phyloP scores from a whole-genome alignment of 2,888 invertebrate species.

The Cheilosia soror region DNA sequence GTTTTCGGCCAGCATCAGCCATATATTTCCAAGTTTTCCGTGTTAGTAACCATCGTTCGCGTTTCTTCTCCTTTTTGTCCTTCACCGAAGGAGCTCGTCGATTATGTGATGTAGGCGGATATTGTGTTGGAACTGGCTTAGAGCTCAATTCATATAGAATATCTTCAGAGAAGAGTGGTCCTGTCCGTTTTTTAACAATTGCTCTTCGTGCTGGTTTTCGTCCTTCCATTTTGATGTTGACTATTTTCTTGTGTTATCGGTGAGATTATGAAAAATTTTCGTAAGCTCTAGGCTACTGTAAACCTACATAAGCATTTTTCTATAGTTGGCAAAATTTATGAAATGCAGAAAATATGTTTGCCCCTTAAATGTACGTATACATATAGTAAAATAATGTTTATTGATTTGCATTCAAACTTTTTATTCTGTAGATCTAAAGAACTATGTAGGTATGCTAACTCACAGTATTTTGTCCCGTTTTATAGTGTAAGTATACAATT shows the following conservation, averaged over 20 bases:
- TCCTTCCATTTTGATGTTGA: slow-evolving; percentile 44
- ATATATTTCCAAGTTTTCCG: slow-evolving; percentile 96
- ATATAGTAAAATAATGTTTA: too few species aligned
- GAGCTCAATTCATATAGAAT: slow-evolving; percentile 76
- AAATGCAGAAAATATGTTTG: too few species aligned
- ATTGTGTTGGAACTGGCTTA: slow-evolving; percentile 38
- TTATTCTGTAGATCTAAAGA: too few species aligned
- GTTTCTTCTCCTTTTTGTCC: slow-evolving; percentile 78
- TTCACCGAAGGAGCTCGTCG: slow-evolving; percentile 56
- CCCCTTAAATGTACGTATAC: too few species aligned
- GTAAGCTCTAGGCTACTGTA: not conserved
- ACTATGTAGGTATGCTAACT: too few species aligned
- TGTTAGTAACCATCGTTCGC: slow-evolving; percentile 93
- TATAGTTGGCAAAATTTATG: not conserved
- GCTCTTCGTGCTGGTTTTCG: slow-evolving; percentile 38
- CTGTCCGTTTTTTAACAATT: slow-evolving; percentile 78
- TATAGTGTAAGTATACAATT: too few species aligned
- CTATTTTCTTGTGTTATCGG: not conserved
- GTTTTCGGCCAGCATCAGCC: slow-evolving; percentile 94
- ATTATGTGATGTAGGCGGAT: slow-evolving; percentile 43
- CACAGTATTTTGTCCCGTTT: too few species aligned
- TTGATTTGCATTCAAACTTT: too few species aligned
- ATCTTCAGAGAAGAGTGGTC: slow-evolving; percentile 77
- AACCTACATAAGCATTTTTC: slow-evolving; percentile 9
- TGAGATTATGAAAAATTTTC: not conserved